Percentiles rank a stretch among this genome's conserved stretches.
These are phyloP conservation scores for Eilema caniola DNA, from an alignment of 2,888 invertebrate species.

Conservation along the genomic window DNA sequence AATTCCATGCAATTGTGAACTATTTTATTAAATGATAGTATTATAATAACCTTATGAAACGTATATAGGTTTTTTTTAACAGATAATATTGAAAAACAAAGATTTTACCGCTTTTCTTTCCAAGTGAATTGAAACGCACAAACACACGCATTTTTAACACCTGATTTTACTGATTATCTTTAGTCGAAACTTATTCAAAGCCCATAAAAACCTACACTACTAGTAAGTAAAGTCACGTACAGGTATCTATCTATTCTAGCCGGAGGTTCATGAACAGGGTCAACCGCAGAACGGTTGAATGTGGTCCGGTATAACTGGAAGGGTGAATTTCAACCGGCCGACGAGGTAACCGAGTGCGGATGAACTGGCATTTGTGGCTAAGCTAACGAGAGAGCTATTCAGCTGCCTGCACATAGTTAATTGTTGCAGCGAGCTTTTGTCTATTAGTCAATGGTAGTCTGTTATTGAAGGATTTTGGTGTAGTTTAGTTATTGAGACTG, in stretches of 20 bases:
- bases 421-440: background rate
- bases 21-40: no score
- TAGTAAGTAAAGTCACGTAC: background rate
- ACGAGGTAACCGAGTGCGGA: background rate
- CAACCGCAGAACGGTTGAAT: constrained; percentile 13
- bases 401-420: constrained; percentile 4
- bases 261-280: background rate
- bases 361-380: constrained; percentile 11
- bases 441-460: background rate
- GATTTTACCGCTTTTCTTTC: no score
- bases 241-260: background rate
- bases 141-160: no score
- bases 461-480: background rate
- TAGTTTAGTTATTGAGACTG: background rate
- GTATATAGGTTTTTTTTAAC: no score
- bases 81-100: no score
- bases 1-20: no score
- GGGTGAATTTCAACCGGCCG: background rate
- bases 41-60: no score
- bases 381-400: background rate
- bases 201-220: background rate
- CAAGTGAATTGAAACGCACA: no score
- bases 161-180: no score
- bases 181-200: background rate
- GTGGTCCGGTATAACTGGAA: constrained; percentile 6